These are phyloP conservation scores for Rhipidura dahli DNA, from an alignment of 2,113 vertebrate species.

Conservation along the genomic window DNA sequence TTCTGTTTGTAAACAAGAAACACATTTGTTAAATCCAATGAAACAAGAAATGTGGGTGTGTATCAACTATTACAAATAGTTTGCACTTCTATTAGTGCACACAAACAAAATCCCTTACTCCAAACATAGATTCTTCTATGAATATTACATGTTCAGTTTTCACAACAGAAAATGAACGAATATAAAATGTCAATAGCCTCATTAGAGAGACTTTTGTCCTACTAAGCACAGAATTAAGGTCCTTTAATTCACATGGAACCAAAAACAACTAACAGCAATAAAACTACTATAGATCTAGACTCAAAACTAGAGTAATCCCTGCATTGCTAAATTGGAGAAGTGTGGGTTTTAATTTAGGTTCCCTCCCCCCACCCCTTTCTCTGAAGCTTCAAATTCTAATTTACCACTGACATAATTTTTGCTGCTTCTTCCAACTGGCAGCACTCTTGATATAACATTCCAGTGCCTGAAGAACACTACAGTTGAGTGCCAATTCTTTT, in stretches of 20 bases:
- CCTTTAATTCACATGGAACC: neutral
- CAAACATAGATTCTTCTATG: neutral
- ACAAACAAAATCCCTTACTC: neutral
- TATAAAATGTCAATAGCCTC: neutral
- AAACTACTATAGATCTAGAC: neutral
- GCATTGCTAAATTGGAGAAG: neutral
- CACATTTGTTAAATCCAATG: neutral
- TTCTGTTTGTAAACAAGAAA: constrained; percentile 78
- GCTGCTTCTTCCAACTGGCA: neutral
- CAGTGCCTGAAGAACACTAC: neutral
- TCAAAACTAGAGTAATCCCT: neutral
- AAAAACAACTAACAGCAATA: neutral
- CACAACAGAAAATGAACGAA: neutral
- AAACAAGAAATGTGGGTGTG: neutral
- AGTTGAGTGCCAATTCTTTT: neutral
- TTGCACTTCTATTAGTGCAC: neutral
- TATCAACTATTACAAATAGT: neutral
- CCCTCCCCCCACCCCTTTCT: neutral
- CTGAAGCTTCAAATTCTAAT: neutral
- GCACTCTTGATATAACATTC: neutral
- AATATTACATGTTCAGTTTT: neutral
- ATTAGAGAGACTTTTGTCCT: neutral
- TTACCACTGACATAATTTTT: neutral
- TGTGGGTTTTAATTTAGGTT: neutral
- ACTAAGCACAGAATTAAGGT: neutral